A percentile compares a stretch with the other conserved stretches of the same genome.
Evolutionary conservation across 2,888 invertebrate species (phyloP).

Genomic region (Dimorphilus gyrociliatus): DNA sequence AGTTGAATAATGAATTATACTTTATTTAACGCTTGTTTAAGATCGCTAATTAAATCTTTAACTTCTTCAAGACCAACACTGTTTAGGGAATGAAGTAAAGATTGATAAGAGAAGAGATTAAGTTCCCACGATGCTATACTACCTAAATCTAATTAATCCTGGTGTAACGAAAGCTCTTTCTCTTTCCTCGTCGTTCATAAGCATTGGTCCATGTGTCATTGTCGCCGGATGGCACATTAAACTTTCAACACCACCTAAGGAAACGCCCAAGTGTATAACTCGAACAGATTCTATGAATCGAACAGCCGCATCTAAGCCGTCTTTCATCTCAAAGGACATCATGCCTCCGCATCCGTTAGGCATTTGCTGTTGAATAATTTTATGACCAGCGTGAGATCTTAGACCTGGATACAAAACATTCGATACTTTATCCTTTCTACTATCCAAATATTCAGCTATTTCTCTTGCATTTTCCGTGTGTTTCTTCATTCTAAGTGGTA

Average conservation of each 20-base stretch:
- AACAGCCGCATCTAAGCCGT: slow-evolving; percentile 51
- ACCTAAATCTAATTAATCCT: slow-evolving; percentile 55
- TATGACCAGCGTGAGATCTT: slow-evolving; percentile 21
- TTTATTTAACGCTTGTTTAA: slow-evolving; percentile 58
- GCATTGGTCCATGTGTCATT: slow-evolving; percentile 86
- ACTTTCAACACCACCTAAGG: slow-evolving; percentile 85
- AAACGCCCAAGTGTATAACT: slow-evolving; percentile 52
- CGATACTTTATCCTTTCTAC: too few species aligned
- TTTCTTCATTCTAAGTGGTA: slow-evolving; percentile 73
- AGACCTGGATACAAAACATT: slow-evolving; percentile 62
- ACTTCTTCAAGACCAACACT: slow-evolving; percentile 68
- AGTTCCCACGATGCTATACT: too few species aligned
- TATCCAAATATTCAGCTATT: slow-evolving; percentile 65
- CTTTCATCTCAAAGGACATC: slow-evolving; percentile 69
- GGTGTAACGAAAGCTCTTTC: slow-evolving; percentile 61
- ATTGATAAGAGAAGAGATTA: too few species aligned
- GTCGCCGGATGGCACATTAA: slow-evolving; percentile 75
- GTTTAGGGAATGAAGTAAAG: slow-evolving; percentile 3
- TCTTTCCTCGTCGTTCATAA: slow-evolving; percentile 51
- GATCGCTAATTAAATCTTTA: slow-evolving; percentile 65
- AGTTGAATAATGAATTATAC: too few species aligned
- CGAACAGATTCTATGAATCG: slow-evolving; percentile 14
- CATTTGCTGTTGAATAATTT: slow-evolving; percentile 48
- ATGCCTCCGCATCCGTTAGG: slow-evolving; percentile 77
- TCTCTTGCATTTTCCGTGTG: slow-evolving; percentile 61